phyloP scores from a whole-genome alignment of 2,797 vertebrate genomes.

The Paramormyrops hopkinsi region DNA sequence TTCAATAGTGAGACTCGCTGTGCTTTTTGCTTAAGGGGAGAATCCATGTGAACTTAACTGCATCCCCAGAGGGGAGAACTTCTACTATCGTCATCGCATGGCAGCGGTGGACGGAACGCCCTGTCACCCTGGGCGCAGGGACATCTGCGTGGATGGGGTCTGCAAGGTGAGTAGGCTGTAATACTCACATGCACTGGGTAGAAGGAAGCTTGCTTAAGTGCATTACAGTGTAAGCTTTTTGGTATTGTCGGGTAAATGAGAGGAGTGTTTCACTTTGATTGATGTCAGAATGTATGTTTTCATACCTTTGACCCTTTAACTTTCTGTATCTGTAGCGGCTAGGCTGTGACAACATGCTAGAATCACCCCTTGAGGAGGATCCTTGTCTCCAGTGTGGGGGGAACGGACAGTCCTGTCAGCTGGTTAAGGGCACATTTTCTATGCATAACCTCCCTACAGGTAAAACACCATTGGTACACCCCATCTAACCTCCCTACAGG shows the following conservation, averaged over 20 bases:
- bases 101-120: constrained; percentile 80
- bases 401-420: constrained; percentile 73
- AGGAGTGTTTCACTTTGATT: background rate
- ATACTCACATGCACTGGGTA: background rate
- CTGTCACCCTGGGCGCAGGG: constrained; percentile 79
- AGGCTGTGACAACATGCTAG: constrained; percentile 84
- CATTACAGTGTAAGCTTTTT: background rate
- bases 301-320: background rate
- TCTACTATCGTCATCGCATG: constrained; percentile 81
- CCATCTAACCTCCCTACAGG: background rate
- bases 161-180: constrained; percentile 69
- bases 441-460: constrained; percentile 69
- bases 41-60: constrained; percentile 95
- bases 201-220: background rate
- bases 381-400: constrained; percentile 89
- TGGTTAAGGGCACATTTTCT: constrained; percentile 71
- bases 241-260: background rate
- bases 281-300: background rate
- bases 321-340: constrained; percentile 60
- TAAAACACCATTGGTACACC: constrained; percentile 39
- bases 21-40: constrained; percentile 58
- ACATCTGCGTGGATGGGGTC: constrained; percentile 81
- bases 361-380: constrained; percentile 82
- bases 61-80: constrained; percentile 91
- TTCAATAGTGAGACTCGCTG: background rate